A percentile compares a stretch with the other conserved stretches of the same genome.
Conservation (phyloP, 2,113 vertebrate genomes). For the Centropristis striata region DNA sequence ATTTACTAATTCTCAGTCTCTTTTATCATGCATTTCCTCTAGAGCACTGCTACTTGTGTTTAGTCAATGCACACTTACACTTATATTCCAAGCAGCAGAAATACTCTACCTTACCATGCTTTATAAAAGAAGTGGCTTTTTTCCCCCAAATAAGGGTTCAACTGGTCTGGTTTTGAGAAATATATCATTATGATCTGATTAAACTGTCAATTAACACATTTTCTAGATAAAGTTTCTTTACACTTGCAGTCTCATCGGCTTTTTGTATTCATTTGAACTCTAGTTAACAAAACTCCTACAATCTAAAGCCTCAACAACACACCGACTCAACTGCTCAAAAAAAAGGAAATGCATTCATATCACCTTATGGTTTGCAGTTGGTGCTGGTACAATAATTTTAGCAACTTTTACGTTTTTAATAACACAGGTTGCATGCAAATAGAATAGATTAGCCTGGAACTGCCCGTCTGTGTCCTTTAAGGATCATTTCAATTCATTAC, state of each 20-base stretch:
- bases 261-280: background rate
- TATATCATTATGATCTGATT: background rate
- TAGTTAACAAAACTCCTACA: background rate
- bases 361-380: background rate
- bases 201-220: background rate
- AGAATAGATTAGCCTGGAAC: background rate
- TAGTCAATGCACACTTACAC: background rate
- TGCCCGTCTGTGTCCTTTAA: background rate
- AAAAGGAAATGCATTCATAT: background rate
- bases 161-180: background rate
- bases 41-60: constrained; percentile 8
- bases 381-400: background rate
- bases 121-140: background rate
- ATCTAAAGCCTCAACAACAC: background rate
- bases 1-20: background rate
- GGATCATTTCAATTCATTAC: background rate
- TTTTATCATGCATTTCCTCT: background rate
- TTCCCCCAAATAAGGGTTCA: background rate
- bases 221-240: background rate
- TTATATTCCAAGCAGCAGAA: background rate
- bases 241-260: background rate
- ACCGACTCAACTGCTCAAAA: background rate
- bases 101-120: background rate
- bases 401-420: background rate
- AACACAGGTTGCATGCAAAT: background rate